Percentiles rank a stretch among this genome's conserved stretches.
Conservation (phyloP, 2,113 vertebrate species). For the Mola mola region DNA sequence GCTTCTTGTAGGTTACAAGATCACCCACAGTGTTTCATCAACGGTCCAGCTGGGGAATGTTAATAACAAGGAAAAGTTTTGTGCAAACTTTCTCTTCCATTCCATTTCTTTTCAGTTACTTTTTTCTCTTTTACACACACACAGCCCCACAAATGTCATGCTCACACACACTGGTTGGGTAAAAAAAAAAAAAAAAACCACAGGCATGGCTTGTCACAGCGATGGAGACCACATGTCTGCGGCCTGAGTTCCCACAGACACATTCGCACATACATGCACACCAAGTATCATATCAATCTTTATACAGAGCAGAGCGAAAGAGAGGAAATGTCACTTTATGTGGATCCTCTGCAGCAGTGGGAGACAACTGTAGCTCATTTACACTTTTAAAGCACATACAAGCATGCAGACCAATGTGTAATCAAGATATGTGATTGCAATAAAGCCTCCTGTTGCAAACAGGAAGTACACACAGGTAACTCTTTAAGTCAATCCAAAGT, state of each 20-base stretch:
- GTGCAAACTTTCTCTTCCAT: conserved; percentile 26
- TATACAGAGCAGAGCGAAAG: conserved; percentile 18
- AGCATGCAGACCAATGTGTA: neutral
- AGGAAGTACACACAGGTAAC: conserved; percentile 2
- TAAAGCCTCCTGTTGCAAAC: too few species aligned
- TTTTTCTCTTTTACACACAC: neutral
- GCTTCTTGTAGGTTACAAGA: conserved; percentile 14
- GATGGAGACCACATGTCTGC: conserved; percentile 78
- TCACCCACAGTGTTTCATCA: conserved; percentile 7
- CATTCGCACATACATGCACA: neutral
- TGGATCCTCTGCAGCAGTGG: neutral
- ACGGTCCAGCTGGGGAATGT: conserved; percentile 18
- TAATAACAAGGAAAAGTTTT: conserved; percentile 19
- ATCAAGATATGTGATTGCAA: neutral
- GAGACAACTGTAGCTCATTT: neutral
- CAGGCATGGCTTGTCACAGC: conserved; percentile 65
- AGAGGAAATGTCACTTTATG: conserved; percentile 22
- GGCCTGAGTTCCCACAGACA: conserved; percentile 65
- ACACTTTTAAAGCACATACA: neutral
- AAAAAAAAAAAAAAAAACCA: conserved; percentile 49
- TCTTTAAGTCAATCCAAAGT: neutral
- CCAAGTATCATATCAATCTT: conserved; percentile 33
- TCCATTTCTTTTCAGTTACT: conserved; percentile 2
- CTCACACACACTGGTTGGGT: conserved; percentile 36
- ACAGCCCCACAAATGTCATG: conserved; percentile 12